Percentiles rank a stretch among this genome's conserved stretches.
Evolutionary conservation across 2,113 vertebrate species (phyloP).

Genomic region (Xyliphius kryptos): DNA sequence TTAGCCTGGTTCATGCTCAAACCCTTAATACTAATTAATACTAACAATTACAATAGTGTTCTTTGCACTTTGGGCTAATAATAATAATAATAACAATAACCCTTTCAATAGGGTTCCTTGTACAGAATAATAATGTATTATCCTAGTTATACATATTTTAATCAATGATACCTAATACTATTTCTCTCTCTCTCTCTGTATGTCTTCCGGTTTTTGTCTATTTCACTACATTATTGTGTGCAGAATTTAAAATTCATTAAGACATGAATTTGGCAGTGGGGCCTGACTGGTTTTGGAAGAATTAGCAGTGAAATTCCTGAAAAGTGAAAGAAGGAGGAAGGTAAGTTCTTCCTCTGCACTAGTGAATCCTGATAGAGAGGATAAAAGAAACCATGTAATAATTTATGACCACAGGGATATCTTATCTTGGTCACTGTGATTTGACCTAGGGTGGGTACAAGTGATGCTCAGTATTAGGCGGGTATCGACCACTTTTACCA

Average conservation of each 20-base stretch:
- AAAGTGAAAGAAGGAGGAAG: constrained; percentile 69
- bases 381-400: constrained; percentile 82
- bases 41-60: too few relatives aligned
- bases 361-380: constrained; percentile 76
- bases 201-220: constrained; percentile 15
- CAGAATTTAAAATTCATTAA: constrained; percentile 40
- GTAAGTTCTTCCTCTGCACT: too few relatives aligned
- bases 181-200: constrained; percentile 14
- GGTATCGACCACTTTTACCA: too few relatives aligned
- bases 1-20: too few relatives aligned
- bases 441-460: constrained; percentile 69
- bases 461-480: constrained; percentile 75
- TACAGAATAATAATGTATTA: too few relatives aligned
- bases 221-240: constrained; percentile 37
- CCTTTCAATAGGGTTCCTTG: too few relatives aligned
- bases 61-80: too few relatives aligned
- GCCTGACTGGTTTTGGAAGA: constrained; percentile 50
- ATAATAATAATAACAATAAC: too few relatives aligned
- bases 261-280: constrained; percentile 47
- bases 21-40: too few relatives aligned
- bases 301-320: constrained; percentile 54
- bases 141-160: too few relatives aligned
- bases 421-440: constrained; percentile 71
- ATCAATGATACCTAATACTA: too few relatives aligned
- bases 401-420: constrained; percentile 81